Percentiles rank a stretch among this genome's conserved stretches.
Evolutionary conservation across 1,140 invertebrate species (phyloP).

Genomic region (Drosophila ficusphila): DNA sequence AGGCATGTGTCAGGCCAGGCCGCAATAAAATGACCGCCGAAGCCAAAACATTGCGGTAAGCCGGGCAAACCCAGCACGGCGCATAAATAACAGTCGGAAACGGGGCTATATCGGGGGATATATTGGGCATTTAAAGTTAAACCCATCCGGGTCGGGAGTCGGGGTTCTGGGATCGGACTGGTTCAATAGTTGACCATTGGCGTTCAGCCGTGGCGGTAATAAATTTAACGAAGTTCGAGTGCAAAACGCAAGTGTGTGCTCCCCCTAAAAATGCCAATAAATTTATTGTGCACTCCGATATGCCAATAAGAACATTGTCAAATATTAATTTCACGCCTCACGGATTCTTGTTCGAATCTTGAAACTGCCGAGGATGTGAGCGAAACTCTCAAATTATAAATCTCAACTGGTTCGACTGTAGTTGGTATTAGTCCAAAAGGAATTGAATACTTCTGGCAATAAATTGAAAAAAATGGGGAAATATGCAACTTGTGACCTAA

Average conservation of each 20-base stretch:
- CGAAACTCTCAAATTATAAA: conserved; percentile 1
- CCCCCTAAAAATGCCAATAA: conserved; percentile 59
- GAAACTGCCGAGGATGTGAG: conserved; percentile 18
- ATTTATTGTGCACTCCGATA: conserved; percentile 45
- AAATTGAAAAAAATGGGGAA: background rate
- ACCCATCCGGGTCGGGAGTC: background rate
- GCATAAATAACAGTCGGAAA: conserved; percentile 56
- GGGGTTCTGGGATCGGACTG: conserved; percentile 4
- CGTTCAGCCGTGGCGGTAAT: conserved; percentile 67
- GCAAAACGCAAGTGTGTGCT: no score
- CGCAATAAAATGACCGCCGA: conserved; percentile 74
- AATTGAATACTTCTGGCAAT: background rate
- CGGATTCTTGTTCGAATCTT: conserved; percentile 1
- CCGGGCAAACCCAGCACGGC: conserved; percentile 23
- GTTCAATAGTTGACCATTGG: conserved; percentile 59
- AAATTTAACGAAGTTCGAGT: conserved; percentile 63
- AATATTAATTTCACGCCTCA: conserved; percentile 82
- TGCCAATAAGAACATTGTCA: conserved; percentile 64
- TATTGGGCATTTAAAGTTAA: conserved; percentile 42
- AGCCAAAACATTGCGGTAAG: conserved; percentile 74
- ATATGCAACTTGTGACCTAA: background rate
- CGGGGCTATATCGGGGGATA: background rate
- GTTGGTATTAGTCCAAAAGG: background rate
- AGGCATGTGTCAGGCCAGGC: conserved; percentile 66
- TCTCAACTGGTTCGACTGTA: background rate